Evolutionary conservation across 2,888 invertebrate species (phyloP), one percentile per base, ranked within the genome.

Genomic region (Sesia apiformis): DNA sequence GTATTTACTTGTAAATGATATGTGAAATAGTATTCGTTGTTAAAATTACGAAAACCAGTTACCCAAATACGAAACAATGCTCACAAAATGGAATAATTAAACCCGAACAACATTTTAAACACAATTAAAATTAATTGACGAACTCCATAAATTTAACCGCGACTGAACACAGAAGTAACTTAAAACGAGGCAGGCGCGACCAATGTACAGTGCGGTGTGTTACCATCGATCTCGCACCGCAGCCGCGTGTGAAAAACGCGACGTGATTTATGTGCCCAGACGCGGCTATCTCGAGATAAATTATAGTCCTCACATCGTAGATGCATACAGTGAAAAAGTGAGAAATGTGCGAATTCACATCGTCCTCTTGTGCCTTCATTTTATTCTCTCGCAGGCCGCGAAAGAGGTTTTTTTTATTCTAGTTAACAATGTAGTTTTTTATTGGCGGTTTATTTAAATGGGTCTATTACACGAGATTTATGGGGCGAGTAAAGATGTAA

Each of bases 271-370:
- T 83, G 76, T 69, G 67, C 58, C 67, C 74, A 74, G 72, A 64
- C 74, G 72, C 65, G 74, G 78, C 77, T 78, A 81, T 78, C 84
- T 76, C 58, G 61, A 74, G 79, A 83, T 84, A 81, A 82, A 79
- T 81, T 81, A 83, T 76, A 70, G 70, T 70, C 70, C 71, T 72
- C 73, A 68, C 70, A 69, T 68, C 68, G 64, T 68, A 68, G 72
- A 74, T 77, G 81, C 79, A 79, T 72, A 71, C 72, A 75, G 75
- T 67, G 77, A 72, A 77, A 76, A 76, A 75, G 75, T 78, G 78
- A 80, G 72, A 72, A 77, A 81, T 74, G 69, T 58, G 56, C 55
- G 60, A 53, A 53, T 52, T 41, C 61, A 55, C 53, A 40, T 52
- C 57, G 60, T 54, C 59, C 59, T 57, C 55, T 56, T 61, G 54